Evolutionary conservation across 2,113 vertebrate genomes (phyloP).

Genomic region (Bubo blakistoni): DNA sequence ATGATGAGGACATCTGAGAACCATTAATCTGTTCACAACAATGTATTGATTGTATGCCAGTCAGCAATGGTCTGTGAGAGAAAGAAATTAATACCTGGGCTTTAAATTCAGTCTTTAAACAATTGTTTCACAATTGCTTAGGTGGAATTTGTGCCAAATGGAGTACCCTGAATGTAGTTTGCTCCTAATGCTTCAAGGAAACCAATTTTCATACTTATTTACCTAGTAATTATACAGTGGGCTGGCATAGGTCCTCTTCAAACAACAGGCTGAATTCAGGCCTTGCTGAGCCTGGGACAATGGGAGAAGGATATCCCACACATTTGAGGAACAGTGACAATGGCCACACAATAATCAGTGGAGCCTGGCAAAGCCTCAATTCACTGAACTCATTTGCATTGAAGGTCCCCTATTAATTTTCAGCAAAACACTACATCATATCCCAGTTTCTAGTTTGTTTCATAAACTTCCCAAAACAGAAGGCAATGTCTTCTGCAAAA

Average conservation of each 20-base stretch:
- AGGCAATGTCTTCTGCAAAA: background rate
- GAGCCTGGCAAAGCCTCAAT: accelerated
- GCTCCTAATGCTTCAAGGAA: background rate
- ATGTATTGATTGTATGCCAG: background rate
- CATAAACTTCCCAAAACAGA: background rate
- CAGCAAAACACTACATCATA: background rate
- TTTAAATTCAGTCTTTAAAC: background rate
- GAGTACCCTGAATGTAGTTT: background rate
- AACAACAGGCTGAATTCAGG: background rate
- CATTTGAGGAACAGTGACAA: accelerated
- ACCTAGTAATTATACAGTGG: background rate
- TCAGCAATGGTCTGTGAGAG: background rate
- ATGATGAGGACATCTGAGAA: background rate
- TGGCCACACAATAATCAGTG: background rate
- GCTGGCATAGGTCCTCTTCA: background rate
- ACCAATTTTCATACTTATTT: background rate
- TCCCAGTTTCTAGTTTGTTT: background rate
- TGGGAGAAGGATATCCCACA: accelerated
- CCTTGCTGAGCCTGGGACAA: accelerated
- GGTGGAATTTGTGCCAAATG: background rate
- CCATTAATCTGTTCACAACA: background rate
- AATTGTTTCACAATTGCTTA: background rate
- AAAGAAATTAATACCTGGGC: background rate
- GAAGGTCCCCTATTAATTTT: background rate
- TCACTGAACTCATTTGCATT: background rate